Base-by-base conservation (phyloP, 2,113 vertebrate species). In the Macquaria ambigua region DNA sequence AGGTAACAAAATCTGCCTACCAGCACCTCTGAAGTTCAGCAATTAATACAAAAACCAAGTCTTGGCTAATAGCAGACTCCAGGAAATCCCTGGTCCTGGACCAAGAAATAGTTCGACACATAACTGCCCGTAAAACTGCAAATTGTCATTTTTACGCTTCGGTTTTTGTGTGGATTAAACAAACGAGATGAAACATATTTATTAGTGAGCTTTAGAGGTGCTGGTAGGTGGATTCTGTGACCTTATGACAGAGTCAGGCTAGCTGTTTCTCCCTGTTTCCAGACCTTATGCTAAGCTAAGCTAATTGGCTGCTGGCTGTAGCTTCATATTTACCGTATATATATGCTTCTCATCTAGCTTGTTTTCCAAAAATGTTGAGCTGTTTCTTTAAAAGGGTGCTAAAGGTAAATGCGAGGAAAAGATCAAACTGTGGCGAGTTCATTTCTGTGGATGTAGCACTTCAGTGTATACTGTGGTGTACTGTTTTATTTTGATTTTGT, bases 401-500 rank as follows among this genome's bases (percentile, higher is more conserved):
- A n/a, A n/a, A n/a, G n/a, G n/a, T n/a, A n/a, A n/a, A n/a, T n/a
- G n/a, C 73, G 41, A 12, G 15, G 15, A 41, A 59, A 39, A n/a
- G 0, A 39, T 50, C 12, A 28, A 16, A 39, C 23, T 39, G 62
- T 31, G 20, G 5, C 9, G 5, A 58, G 31, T 34, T 37, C 8
- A 63, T 64, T 1, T 75, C 43, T 79, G 53, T 67, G 53, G 31
- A 37, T 74, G 53, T 64, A 68, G 28, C 46, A 16, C n/a, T 31
- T 78, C 8, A 68, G 4, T 16, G 21, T 31, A 37, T 37, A 37
- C 62, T 59, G 52, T 23, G 55, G 43, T 41, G 55, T 16, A 10
- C 41, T n/a, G n/a, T 73, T 61, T 63, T 9, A 28, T 77, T 86
- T 52, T 53, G 61, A 84, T 70, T 55, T 71, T 8, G 63, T 83